Evolutionary conservation across 2,888 invertebrate genomes (phyloP), one percentile per base, ranked within the genome.

Genomic region (Ormyrus pomaceus): DNA sequence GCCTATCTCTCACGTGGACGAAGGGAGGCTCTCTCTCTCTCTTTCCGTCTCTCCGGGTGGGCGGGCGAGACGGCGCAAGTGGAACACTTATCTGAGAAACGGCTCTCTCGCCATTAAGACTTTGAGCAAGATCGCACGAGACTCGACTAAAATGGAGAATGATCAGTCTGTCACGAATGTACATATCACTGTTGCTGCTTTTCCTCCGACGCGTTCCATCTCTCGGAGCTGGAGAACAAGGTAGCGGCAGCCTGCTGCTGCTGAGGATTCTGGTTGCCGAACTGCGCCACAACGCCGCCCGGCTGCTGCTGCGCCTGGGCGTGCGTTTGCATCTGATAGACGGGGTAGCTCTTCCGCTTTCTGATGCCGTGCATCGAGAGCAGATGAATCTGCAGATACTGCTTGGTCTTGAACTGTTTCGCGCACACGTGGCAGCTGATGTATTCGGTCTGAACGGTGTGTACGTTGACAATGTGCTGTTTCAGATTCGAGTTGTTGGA

Each of bases 381-480:
- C 91, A 94, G 91, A 90, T 94, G 94, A 89, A 94, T 94, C 91
- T 94, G 94, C 88, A 94, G 92, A 91, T 94, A 94, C 91, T 94
- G 94, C 91, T 94, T 93, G 84, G 94, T 94, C 91, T 94, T 94
- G 92, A 94, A 94, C 87, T 92, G 92, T 90, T 94, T 94, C 89
- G 91, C 92, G 91, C 94, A 94, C 84, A 94, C 92, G 89, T 93
- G 92, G 90, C 94, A 94, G 85, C 92, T 91, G 91, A 94, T 93
- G 89, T 92, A 92, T 86, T 92, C 92, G 78, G 92, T 92, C 87
- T 93, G 92, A 84, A 93, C 92, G 83, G 94, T 92, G 91, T 94
- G 94, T 86, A 94, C 94, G 92, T 94, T 94, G 86, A 93, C 93
- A 87, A 94, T 92, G 92, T 94, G 94, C 89, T 94, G 94, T 91